Conservation (phyloP, 2,888 invertebrate species). For the Cerceris ruficornis region DNA sequence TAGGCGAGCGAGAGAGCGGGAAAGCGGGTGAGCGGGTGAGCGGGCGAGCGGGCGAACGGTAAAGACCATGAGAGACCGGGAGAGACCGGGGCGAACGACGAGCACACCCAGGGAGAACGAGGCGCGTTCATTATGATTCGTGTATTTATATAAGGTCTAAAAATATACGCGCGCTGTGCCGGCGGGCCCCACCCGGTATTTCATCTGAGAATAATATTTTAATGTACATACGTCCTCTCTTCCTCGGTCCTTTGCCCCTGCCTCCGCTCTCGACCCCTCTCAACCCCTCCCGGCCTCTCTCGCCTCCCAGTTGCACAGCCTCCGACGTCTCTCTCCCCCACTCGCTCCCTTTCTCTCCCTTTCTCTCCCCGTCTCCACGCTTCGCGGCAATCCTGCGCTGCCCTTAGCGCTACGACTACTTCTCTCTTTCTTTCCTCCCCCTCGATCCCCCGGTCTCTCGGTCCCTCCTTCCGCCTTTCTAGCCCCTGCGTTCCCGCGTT, state of each 20-base stretch:
- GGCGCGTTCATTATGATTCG: conserved; percentile 81
- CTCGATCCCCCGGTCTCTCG: conserved; percentile 30
- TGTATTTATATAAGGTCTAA: conserved; percentile 82
- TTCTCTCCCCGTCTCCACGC: conserved; percentile 43
- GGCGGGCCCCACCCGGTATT: conserved; percentile 81
- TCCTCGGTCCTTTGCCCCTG: conserved; percentile 57
- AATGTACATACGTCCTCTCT: conserved; percentile 77
- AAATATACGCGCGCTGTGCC: conserved; percentile 79
- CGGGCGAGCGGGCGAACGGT: conserved; percentile 42
- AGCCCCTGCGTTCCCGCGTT: neutral
- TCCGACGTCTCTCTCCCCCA: conserved; percentile 20
- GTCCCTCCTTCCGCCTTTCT: conserved; percentile 18
- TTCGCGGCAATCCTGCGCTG: conserved; percentile 46
- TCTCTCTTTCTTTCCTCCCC: conserved; percentile 41
- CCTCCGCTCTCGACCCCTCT: conserved; percentile 9
- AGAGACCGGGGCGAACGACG: conserved; percentile 29
- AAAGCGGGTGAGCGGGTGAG: conserved; percentile 39
- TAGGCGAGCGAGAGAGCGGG: conserved; percentile 10
- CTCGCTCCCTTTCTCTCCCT: conserved; percentile 38
- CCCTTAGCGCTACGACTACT: conserved; percentile 33
- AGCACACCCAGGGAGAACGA: conserved; percentile 66
- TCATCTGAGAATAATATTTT: conserved; percentile 82
- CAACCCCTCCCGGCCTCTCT: neutral
- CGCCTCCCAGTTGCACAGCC: conserved; percentile 32
- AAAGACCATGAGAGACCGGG: conserved; percentile 14